Conservation (phyloP, 2,797 vertebrate species). For the Sebastes iracundus region DNA sequence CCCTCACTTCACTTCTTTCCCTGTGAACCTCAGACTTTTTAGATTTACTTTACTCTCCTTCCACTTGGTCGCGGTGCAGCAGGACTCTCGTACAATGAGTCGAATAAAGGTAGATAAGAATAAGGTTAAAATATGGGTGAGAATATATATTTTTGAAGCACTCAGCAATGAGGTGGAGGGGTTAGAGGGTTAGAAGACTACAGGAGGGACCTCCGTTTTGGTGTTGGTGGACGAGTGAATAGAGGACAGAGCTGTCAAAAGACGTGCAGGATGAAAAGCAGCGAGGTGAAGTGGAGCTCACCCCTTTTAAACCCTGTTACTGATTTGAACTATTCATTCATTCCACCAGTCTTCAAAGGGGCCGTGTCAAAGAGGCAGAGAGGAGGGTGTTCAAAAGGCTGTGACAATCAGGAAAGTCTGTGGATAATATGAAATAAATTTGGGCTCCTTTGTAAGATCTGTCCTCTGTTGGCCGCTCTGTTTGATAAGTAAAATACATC, state of each 20-base stretch:
- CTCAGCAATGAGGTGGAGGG: neutral
- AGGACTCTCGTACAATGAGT: neutral
- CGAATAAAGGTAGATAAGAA: neutral
- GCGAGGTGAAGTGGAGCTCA: conserved; percentile 62
- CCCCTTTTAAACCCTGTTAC: conserved; percentile 67
- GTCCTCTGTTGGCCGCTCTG: conserved; percentile 52
- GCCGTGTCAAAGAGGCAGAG: conserved; percentile 66
- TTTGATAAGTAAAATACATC: conserved; percentile 72
- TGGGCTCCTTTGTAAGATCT: conserved; percentile 47
- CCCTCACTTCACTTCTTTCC: conserved; percentile 14
- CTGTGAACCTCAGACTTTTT: conserved; percentile 22
- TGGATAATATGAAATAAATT: conserved; percentile 62
- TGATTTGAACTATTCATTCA: conserved; percentile 74
- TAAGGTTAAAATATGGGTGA: neutral
- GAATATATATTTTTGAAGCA: neutral
- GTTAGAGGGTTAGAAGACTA: neutral
- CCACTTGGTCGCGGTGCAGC: neutral
- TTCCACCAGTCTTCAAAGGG: conserved; percentile 68
- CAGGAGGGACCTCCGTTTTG: conserved; percentile 18
- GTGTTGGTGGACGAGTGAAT: conserved; percentile 39
- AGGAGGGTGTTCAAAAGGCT: conserved; percentile 65
- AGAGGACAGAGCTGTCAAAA: conserved; percentile 61
- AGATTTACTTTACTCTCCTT: neutral
- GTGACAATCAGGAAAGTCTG: conserved; percentile 70
- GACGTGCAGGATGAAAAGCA: conserved; percentile 51